Evolutionary conservation across 2,113 vertebrate genomes (phyloP).

Genomic region (Probosciger aterrimus): DNA sequence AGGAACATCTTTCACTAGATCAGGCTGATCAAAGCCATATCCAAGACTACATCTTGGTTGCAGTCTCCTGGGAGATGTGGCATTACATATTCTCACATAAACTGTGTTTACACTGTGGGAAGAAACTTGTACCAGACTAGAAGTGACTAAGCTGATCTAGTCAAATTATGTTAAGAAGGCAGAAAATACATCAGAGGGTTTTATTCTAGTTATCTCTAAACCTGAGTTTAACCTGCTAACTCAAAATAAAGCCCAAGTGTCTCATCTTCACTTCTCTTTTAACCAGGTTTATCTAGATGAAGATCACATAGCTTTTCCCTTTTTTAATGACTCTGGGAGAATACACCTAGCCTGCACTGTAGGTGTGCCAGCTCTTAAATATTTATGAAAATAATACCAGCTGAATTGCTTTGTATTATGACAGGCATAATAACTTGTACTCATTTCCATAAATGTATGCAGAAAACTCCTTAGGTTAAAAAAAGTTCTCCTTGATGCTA

Average conservation of each 20-base stretch:
- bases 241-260: not conserved
- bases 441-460: slow-evolving; percentile 6
- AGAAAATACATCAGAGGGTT: not conserved
- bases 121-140: not conserved
- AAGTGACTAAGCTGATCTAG: not conserved
- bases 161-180: not conserved
- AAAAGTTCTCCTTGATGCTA: not conserved
- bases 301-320: not conserved
- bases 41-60: not conserved
- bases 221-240: not conserved
- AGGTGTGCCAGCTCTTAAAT: slow-evolving; percentile 16
- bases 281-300: not conserved
- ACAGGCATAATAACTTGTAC: not conserved
- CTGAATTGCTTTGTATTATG: slow-evolving; percentile 12
- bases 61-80: not conserved
- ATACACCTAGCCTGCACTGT: not conserved
- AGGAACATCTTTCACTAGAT: not conserved
- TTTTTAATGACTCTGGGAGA: not conserved
- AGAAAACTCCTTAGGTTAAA: not conserved
- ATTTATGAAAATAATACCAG: not conserved
- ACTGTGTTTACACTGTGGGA: not conserved
- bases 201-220: not conserved
- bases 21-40: not conserved
- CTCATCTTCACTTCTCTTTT: not conserved
- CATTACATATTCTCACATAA: not conserved